phyloP scores from a whole-genome alignment of 92 coral and sea anemone species.

The Epizoanthus rinbou region DNA sequence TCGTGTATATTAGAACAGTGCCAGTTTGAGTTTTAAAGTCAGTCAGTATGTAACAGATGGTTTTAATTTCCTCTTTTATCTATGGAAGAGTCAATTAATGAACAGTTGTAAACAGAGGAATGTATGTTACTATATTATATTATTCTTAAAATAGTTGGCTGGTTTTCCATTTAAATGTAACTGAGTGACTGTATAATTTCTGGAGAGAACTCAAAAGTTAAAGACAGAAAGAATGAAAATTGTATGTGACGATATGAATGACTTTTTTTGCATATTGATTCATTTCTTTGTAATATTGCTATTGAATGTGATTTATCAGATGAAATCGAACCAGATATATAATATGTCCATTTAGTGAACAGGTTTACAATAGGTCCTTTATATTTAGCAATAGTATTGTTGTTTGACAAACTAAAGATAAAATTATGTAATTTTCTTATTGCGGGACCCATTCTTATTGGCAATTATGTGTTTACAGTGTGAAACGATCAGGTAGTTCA shows the following conservation, averaged over 20 bases:
- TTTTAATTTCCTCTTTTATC: background rate
- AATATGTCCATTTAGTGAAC: background rate
- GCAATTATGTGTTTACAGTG: background rate
- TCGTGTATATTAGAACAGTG: background rate
- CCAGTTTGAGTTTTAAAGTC: background rate
- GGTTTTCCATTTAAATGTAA: too few species aligned
- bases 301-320: background rate
- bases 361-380: background rate
- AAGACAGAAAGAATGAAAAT: background rate
- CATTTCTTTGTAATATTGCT: background rate
- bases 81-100: background rate
- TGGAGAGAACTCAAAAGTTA: background rate
- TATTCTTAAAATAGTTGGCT: background rate
- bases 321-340: constrained; percentile 2
- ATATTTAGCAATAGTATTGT: background rate
- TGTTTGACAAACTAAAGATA: background rate
- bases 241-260: background rate
- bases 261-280: background rate
- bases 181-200: background rate
- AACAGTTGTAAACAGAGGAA: background rate
- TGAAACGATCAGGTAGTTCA: background rate
- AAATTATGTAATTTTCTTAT: background rate
- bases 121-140: background rate
- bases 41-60: constrained; percentile 14
- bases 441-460: too few species aligned